phyloP scores from a whole-genome alignment of 2,113 vertebrate species.

The Paralichthys olivaceus region DNA sequence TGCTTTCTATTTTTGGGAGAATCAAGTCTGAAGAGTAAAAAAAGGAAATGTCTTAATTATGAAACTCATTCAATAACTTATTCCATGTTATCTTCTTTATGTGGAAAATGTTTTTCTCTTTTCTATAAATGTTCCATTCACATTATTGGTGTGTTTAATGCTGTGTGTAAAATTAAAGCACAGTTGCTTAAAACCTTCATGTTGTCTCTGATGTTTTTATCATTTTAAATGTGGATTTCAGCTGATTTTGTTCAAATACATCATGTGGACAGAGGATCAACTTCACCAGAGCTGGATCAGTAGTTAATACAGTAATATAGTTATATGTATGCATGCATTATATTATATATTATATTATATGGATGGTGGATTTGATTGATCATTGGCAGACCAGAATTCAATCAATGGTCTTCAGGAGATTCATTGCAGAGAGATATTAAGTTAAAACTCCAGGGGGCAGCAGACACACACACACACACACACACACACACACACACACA shows the following conservation, averaged over 20 bases:
- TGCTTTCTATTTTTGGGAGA: neutral
- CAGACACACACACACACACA: conserved; percentile 2
- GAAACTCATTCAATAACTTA: neutral
- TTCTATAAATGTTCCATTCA: conserved; percentile 2
- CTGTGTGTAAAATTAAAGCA: conserved; percentile 9
- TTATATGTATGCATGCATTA: too few species aligned
- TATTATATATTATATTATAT: too few species aligned
- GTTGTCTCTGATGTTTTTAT: conserved; percentile 2
- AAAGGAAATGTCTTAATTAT: neutral
- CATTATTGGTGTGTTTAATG: neutral
- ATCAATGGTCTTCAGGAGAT: neutral
- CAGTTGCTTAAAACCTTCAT: neutral
- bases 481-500: neutral
- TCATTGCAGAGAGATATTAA: neutral
- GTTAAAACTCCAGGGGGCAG: conserved; percentile 60
- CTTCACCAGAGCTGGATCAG: too few species aligned
- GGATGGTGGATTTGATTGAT: neutral
- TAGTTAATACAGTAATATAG: too few species aligned
- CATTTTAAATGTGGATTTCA: too few species aligned
- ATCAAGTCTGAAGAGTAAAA: neutral
- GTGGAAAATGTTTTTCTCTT: neutral
- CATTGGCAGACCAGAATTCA: neutral
- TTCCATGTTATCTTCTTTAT: neutral
- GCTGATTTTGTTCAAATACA: neutral
- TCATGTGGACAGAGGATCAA: neutral